Conservation (phyloP, 2,888 invertebrate genomes). For the Latrodectus hesperus region DNA sequence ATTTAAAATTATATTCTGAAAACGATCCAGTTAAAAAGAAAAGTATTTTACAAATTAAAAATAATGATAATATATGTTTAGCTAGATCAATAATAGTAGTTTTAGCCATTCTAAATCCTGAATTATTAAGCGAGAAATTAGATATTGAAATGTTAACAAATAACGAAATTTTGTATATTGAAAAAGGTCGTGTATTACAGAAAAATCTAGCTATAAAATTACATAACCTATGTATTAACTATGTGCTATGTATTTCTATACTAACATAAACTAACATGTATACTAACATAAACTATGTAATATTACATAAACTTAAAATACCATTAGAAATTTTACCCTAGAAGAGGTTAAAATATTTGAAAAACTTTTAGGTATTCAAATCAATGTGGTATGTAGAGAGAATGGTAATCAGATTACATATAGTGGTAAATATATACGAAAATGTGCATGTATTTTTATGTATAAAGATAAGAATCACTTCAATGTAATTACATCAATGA, state of each 20-base stretch:
- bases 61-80: background rate
- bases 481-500: background rate
- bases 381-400: background rate
- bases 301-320: no score
- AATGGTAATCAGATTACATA: background rate
- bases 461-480: background rate
- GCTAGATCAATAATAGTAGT: background rate
- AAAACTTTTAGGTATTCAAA: background rate
- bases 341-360: background rate
- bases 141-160: background rate
- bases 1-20: background rate
- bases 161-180: background rate
- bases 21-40: background rate
- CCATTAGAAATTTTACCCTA: background rate
- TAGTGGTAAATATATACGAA: no score
- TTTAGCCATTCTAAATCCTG: background rate
- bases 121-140: background rate
- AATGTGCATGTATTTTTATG: background rate
- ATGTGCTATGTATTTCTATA: no score
- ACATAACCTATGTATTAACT: no score
- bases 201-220: background rate
- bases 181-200: background rate
- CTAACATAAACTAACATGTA: no score
- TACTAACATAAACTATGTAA: no score
- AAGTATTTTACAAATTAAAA: background rate